Evolutionary conservation across 2,888 invertebrate genomes (phyloP).

Genomic region (Andrena praecox): DNA sequence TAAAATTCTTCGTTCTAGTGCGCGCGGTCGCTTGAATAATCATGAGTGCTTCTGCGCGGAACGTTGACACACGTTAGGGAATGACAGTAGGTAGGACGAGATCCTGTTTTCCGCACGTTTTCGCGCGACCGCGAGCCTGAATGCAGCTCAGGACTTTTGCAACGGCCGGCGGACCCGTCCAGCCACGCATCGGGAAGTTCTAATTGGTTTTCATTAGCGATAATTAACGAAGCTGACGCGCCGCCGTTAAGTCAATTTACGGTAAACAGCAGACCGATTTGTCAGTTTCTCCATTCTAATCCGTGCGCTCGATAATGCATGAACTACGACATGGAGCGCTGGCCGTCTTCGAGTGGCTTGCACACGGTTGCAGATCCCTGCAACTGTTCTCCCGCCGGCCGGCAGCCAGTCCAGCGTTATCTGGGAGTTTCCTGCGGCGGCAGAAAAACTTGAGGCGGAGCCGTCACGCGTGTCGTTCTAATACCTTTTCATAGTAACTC

Average conservation of each 20-base stretch:
- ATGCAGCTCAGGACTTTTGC: constrained; percentile 42
- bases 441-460: constrained; percentile 25
- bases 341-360: neutral
- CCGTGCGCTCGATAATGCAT: constrained; percentile 23
- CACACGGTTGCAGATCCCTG: neutral
- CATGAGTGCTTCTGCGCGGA: neutral
- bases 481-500: constrained; percentile 34
- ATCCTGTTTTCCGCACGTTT: constrained; percentile 36
- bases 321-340: constrained; percentile 9
- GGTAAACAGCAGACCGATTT: constrained; percentile 43
- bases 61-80: neutral
- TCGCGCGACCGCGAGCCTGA: constrained; percentile 19
- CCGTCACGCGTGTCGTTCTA: constrained; percentile 26
- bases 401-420: constrained; percentile 2
- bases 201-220: constrained; percentile 72
- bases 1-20: too few species aligned
- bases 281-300: constrained; percentile 52
- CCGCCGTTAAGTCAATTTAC: constrained; percentile 45
- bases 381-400: neutral
- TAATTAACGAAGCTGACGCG: constrained; percentile 65
- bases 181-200: constrained; percentile 56
- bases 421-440: constrained; percentile 30
- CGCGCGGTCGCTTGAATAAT: neutral
- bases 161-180: constrained; percentile 35
- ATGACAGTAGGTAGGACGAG: constrained; percentile 16